Conservation (phyloP, 2,797 vertebrate species). For the Falco novaeseelandiae region DNA sequence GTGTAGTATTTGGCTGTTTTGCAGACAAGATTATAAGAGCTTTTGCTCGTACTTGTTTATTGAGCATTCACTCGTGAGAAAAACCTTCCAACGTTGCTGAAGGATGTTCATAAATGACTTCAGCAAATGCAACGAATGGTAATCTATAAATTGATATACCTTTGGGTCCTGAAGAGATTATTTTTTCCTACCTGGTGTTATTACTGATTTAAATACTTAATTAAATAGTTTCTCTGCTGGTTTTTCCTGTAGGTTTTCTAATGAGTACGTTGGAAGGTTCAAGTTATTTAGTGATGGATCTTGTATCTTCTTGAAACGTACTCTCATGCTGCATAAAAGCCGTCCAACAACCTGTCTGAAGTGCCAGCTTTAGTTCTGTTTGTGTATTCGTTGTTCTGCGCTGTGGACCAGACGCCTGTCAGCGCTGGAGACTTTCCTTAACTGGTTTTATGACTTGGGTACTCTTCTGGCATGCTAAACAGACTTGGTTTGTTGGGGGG, state of each 20-base stretch:
- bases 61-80: neutral
- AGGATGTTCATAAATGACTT: neutral
- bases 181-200: neutral
- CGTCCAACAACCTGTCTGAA: neutral
- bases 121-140: neutral
- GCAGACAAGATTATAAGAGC: fast-evolving
- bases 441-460: neutral
- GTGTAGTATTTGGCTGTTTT: neutral
- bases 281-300: neutral
- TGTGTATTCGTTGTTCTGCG: neutral
- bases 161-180: neutral
- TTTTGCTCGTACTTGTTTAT: neutral
- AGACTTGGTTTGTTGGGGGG: neutral
- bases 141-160: neutral
- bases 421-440: neutral
- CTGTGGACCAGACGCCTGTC: neutral
- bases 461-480: neutral
- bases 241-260: neutral
- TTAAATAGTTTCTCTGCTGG: neutral
- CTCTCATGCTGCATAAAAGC: neutral
- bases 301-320: neutral
- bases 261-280: neutral
- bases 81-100: neutral
- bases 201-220: neutral
- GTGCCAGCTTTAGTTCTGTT: neutral